Evolutionary conservation across 2,797 vertebrate genomes (phyloP).

Genomic region (Sciurus carolinensis): DNA sequence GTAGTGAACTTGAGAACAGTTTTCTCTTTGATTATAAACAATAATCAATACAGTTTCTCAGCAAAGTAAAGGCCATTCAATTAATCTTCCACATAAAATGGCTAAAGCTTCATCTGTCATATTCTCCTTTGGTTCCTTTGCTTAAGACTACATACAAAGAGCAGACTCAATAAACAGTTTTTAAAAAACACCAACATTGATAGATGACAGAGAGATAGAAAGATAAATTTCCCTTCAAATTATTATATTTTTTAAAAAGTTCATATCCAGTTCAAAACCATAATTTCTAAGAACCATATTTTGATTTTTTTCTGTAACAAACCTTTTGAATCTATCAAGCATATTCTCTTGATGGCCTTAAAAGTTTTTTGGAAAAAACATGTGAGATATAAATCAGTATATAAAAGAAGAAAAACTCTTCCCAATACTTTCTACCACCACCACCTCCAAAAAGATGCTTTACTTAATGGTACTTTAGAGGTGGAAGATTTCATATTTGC

Average conservation of each 20-base stretch:
- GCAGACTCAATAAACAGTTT: background rate
- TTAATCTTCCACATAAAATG: background rate
- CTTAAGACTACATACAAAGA: background rate
- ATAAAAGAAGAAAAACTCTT: conserved; percentile 36
- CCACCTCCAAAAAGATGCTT: background rate
- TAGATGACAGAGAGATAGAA: background rate
- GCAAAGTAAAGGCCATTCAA: background rate
- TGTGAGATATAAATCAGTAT: background rate
- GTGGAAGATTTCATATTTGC: background rate
- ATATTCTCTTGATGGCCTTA: conserved; percentile 35
- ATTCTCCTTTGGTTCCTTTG: background rate
- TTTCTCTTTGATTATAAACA: conserved; percentile 43
- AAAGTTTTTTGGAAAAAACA: background rate
- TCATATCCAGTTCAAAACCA: conserved; percentile 41
- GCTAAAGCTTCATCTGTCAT: background rate
- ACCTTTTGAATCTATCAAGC: background rate
- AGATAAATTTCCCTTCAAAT: conserved; percentile 16
- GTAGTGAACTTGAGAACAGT: background rate
- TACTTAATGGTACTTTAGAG: background rate
- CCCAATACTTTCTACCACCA: background rate
- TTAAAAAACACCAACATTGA: conserved; percentile 38
- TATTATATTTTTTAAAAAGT: background rate
- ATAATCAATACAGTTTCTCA: conserved; percentile 39
- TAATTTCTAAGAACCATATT: conserved; percentile 1
- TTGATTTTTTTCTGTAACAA: conserved; percentile 26